phyloP scores from a whole-genome alignment of 1,140 invertebrate genomes.

The Uloborus diversus region DNA sequence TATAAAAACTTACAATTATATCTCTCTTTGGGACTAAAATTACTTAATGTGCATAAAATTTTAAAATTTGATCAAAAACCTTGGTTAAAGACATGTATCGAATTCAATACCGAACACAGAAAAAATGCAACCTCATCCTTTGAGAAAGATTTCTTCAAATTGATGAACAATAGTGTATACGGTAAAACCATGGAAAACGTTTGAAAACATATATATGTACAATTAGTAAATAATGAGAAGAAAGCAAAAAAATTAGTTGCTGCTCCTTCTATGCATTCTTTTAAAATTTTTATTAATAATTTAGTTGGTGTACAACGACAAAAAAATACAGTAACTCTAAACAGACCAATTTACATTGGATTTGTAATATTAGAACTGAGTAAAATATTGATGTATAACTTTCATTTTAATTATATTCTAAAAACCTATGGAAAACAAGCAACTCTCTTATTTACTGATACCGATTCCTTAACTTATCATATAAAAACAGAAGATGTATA shows the following conservation, averaged over 20 bases:
- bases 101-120: slow-evolving; percentile 64
- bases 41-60: slow-evolving; percentile 56
- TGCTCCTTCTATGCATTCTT: neutral
- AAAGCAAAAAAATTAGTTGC: neutral
- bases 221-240: neutral
- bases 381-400: neutral
- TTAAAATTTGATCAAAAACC: slow-evolving; percentile 57
- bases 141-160: slow-evolving; percentile 54
- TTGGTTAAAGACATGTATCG: slow-evolving; percentile 24
- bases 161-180: slow-evolving; percentile 17
- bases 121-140: slow-evolving; percentile 59
- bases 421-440: neutral
- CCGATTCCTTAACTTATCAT: neutral
- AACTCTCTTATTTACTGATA: neutral
- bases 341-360: neutral
- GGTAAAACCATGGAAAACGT: slow-evolving; percentile 11
- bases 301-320: neutral
- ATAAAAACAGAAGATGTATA: neutral
- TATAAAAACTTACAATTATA: slow-evolving; percentile 68
- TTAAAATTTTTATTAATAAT: neutral
- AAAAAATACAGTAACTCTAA: neutral
- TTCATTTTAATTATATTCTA: neutral
- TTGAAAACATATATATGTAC: neutral
- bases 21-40: slow-evolving; percentile 64
- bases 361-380: neutral